Evolutionary conservation across 2,797 vertebrate genomes (phyloP), one percentile per base, ranked within the genome.

Genomic region (Odontamblyopus rebecca): DNA sequence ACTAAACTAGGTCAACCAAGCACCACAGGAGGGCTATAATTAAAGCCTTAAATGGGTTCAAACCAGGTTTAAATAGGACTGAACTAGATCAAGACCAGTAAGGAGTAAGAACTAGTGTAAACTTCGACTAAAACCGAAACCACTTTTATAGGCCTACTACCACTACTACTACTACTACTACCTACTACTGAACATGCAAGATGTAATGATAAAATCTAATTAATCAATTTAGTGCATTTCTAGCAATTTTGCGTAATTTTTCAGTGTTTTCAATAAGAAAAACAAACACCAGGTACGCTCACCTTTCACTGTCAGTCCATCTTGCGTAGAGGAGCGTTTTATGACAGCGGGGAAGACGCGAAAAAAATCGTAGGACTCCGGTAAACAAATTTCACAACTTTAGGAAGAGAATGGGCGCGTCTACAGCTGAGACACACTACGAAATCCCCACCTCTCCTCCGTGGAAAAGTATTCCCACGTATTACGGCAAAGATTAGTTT

Each of bases 291-390:
- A 30, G 11, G 61, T 51, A 30, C 2, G 26, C 44, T 66, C 64
- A 66, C 64, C 64, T 66, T 66, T 66, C 23, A 29, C 23, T 8
- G 63, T 65, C 41, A 66, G 23, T 66, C 44, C 63, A 66, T 66
- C 13, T 50, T 9, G 41, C 6, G 15, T 26, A 5, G 15, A 4
- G 62, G 12, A 15, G n/a, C n/a, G 13, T 12, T n/a, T 26, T 26
- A 2, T 64, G 62, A 64, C 62, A 64, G 61, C 38, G 38, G 19
- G 12, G 23, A 19, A 26, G 3, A 12, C 12, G 4, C 8, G 54
- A 56, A 26, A 54, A n/a, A 8, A 54, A 23, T 6, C 2, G 2
- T 3, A 54, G 18, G 11, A 44, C 41, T 44, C 41, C 12, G 41
- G 12, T 13, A 44, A 48, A 50, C 63, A 15, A 27, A 29, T 30